Evolutionary conservation across 2,797 vertebrate species (phyloP), one percentile per base, ranked within the genome.

Genomic region (Xenentodon cancila): DNA sequence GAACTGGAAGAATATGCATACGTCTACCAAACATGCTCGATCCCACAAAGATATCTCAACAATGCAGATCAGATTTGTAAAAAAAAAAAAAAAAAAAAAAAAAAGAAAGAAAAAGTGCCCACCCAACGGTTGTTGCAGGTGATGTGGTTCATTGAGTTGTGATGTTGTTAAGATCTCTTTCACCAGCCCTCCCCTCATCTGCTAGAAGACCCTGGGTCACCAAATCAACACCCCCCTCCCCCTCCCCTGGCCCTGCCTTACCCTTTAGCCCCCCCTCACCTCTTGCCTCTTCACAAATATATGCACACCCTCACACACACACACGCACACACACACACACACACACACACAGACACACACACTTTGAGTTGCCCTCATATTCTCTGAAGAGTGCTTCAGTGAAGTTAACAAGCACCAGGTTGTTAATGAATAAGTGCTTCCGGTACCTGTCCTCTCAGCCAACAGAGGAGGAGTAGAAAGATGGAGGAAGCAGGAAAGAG

Each of bases 361-460:
- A 58, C 68, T 65, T 64, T 57, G 22, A 75, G 46, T 5, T 76
- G 48, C 71, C 67, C 64, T 75, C 66, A 71, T 53, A 61, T 40
- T 40, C 58, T 79, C 66, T 72, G 72, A 79, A 70, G 77, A 79
- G 81, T 57, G 69, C 79, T 85, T 75, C 65, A 70, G 30, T 70
- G 30, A 59, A 37, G 53, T 60, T 88, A 88, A 91, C 65, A 42
- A 85, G 79, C 63, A 73, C 77, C 59, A 84, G 82, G 79, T 81
- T 81, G 79, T 81, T 87, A 86, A 84, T 84, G 77, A 85, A 84
- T 61, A 61, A 89, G 51, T 69, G 73, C 80, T 89, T 89, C 81
- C 82, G 82, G 79, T 88, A 84, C 81, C 81, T 87, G 81, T 84
- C 64, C 73, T 78, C 70, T 81, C 61, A 45, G 68, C 63, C 61